Conservation (phyloP, 2,113 vertebrate genomes). For the Catharus bicknelli region DNA sequence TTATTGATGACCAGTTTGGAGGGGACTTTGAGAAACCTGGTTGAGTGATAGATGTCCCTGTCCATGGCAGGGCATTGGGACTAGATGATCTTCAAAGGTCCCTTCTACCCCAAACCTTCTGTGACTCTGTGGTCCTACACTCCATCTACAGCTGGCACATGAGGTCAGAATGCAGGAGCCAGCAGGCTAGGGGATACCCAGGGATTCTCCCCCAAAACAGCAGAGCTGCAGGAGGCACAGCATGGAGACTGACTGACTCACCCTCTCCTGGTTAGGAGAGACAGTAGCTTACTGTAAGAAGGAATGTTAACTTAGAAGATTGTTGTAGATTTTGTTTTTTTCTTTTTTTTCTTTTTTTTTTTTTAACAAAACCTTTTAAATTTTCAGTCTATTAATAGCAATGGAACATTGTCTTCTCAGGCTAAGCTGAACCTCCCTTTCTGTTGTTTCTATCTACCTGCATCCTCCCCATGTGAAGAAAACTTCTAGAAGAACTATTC, state of each 20-base stretch:
- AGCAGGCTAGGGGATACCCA: accelerated
- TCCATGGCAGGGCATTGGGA: neutral
- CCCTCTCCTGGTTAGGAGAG: neutral
- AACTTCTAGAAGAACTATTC: neutral
- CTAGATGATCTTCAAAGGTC: neutral
- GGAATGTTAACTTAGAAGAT: neutral
- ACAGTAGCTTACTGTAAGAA: neutral
- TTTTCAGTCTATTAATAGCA: slow-evolving; percentile 7
- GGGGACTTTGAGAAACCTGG: neutral
- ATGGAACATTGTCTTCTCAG: slow-evolving; percentile 11
- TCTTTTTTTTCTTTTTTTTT: neutral
- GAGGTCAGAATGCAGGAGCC: neutral
- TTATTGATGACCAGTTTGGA: neutral
- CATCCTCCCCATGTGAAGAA: neutral
- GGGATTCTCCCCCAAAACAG: neutral
- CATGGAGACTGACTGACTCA: neutral
- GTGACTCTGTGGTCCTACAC: neutral
- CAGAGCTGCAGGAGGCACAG: neutral
- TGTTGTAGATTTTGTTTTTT: neutral
- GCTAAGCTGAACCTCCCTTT: neutral
- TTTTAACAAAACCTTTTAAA: neutral
- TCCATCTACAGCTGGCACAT: neutral
- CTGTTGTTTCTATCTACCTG: neutral
- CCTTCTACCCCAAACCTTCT: neutral
- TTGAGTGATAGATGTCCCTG: neutral